Evolutionary conservation across 2,888 invertebrate species (phyloP).

Genomic region (Dryadula phaetusa): DNA sequence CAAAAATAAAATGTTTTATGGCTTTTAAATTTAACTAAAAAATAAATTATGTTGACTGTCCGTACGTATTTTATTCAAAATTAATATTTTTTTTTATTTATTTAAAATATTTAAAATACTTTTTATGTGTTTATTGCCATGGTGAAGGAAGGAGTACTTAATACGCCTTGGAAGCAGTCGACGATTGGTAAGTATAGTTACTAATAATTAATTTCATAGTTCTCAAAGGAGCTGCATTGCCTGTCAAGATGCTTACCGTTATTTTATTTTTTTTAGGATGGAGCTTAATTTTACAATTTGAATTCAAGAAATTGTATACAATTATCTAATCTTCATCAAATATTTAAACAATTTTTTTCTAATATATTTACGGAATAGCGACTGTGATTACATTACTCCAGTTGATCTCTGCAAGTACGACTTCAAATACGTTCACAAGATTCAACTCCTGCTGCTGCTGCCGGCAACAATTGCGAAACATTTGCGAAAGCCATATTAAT

Average conservation of each 20-base stretch:
- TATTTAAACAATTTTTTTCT: too few relatives aligned
- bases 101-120: not conserved
- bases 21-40: conserved; percentile 1
- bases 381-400: not conserved
- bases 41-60: not conserved
- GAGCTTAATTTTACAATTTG: too few relatives aligned
- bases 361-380: not conserved
- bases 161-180: not conserved
- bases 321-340: too few relatives aligned
- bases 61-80: not conserved
- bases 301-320: too few relatives aligned
- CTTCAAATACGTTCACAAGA: not conserved
- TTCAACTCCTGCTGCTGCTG: not conserved
- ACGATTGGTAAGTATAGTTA: not conserved
- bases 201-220: too few relatives aligned
- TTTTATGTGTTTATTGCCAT: not conserved
- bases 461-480: not conserved
- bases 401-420: conserved; percentile 5
- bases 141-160: not conserved
- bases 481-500: not conserved
- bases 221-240: not conserved
- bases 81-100: not conserved
- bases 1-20: not conserved
- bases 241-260: too few relatives aligned
- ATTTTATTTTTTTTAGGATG: too few relatives aligned